Conservation (phyloP, 2,888 invertebrate genomes). For the Acronicta aceris region DNA sequence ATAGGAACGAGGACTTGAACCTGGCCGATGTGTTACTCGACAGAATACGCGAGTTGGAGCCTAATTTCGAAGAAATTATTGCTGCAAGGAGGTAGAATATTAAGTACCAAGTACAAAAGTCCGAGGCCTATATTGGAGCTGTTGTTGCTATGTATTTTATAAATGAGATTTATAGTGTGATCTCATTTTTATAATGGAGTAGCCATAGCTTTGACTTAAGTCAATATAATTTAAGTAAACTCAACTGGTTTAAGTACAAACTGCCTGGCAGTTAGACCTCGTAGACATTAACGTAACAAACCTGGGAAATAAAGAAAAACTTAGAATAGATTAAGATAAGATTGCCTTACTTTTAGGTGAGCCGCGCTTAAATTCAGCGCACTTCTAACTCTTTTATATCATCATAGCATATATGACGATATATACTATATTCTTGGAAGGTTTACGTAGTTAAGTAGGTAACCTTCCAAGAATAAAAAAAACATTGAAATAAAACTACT, state of each 20-base stretch:
- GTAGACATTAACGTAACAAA: not conserved
- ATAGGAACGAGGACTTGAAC: conserved; percentile 76
- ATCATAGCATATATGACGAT: too few species aligned
- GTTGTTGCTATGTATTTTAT: not conserved
- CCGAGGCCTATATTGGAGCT: not conserved
- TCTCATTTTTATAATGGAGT: not conserved
- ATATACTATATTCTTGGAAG: too few species aligned
- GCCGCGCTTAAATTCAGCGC: too few species aligned
- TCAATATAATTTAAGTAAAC: too few species aligned
- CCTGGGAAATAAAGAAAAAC: conserved; percentile 43
- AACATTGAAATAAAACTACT: too few species aligned
- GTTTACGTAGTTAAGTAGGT: too few species aligned
- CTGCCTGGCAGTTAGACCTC: not conserved
- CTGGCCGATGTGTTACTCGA: conserved; percentile 81
- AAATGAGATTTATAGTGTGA: not conserved
- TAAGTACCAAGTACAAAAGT: not conserved
- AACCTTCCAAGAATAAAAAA: too few species aligned
- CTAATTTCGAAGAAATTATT: conserved; percentile 70
- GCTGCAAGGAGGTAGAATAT: conserved; percentile 2
- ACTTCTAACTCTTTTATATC: too few species aligned
- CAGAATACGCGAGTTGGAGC: conserved; percentile 70
- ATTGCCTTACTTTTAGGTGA: too few species aligned
- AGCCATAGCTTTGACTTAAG: not conserved
- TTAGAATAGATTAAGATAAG: not conserved
- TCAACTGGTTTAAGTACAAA: not conserved